A percentile compares a stretch with the other conserved stretches of the same genome.
phyloP scores from a whole-genome alignment of 1,140 invertebrate species.

The Zaprionus gabonicus region DNA sequence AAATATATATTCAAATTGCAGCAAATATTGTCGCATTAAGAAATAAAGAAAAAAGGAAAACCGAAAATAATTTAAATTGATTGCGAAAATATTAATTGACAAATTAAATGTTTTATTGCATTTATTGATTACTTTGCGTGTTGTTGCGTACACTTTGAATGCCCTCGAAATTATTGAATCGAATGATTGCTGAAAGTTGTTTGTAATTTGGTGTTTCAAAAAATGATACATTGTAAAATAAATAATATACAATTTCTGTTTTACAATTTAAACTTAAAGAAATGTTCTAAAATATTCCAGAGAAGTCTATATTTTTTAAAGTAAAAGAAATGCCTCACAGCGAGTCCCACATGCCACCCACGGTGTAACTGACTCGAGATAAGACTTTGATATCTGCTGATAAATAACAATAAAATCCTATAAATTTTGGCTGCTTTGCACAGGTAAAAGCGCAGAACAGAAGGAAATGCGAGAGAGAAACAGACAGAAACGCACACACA shows the following conservation, averaged over 20 bases:
- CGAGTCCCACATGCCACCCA: too few relatives aligned
- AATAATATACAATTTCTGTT: too few relatives aligned
- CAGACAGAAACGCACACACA: background rate
- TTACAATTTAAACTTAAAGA: too few relatives aligned
- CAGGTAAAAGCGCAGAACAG: constrained; percentile 35
- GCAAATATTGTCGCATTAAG: constrained; percentile 30
- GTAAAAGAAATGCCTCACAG: background rate
- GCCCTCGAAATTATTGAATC: constrained; percentile 15
- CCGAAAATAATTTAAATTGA: constrained; percentile 15
- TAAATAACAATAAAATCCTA: constrained; percentile 61
- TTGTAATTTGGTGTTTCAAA: too few relatives aligned
- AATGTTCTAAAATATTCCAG: too few relatives aligned
- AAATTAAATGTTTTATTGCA: constrained; percentile 5
- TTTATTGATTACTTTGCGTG: background rate
- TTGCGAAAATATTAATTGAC: constrained; percentile 15
- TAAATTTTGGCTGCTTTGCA: constrained; percentile 46
- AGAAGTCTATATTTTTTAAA: too few relatives aligned
- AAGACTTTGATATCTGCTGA: constrained; percentile 44
- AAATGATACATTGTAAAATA: too few relatives aligned
- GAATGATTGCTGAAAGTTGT: too few relatives aligned
- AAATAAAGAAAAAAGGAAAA: background rate
- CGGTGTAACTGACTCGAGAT: constrained; percentile 13
- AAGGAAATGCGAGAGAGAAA: background rate
- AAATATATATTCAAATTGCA: constrained; percentile 13
- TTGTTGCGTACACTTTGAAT: background rate